These are phyloP conservation scores for Scolanthus callimorphus DNA, from an alignment of 92 coral and sea anemone species.

Conservation along the genomic window DNA sequence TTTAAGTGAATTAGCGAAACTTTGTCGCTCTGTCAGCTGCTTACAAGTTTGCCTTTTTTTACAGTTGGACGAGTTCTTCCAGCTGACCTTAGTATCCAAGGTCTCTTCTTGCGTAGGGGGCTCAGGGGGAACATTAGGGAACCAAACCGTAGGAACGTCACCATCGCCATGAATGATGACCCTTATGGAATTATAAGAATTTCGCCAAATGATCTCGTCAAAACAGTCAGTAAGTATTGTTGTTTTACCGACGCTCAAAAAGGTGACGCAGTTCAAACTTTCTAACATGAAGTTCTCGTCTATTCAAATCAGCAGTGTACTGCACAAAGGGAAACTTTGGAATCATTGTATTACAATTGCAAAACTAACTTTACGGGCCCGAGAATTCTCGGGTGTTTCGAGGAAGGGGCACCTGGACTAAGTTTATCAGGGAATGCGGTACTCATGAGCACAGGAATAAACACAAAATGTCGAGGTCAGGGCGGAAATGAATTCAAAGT, in stretches of 20 bases:
- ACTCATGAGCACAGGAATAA: background rate
- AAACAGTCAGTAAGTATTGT: slow-evolving; percentile 49
- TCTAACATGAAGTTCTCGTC: too few species aligned
- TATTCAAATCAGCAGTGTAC: too few species aligned
- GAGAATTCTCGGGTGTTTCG: too few species aligned
- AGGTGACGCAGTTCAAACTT: too few species aligned
- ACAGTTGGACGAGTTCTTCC: slow-evolving; percentile 68
- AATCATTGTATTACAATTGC: too few species aligned
- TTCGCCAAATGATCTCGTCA: slow-evolving; percentile 30
- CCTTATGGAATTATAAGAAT: slow-evolving; percentile 83
- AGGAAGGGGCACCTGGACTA: too few species aligned
- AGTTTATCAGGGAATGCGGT: background rate
- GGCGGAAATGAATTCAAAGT: background rate
- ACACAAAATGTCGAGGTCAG: background rate
- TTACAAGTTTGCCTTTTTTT: background rate
- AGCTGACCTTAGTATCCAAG: slow-evolving; percentile 32
- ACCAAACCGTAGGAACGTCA: slow-evolving; percentile 48
- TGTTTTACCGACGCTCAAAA: too few species aligned
- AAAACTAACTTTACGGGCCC: too few species aligned
- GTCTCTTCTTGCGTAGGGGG: slow-evolving; percentile 34
- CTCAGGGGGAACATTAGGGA: slow-evolving; percentile 72
- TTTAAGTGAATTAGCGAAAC: too few species aligned
- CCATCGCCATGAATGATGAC: slow-evolving; percentile 72
- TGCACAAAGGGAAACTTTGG: too few species aligned
- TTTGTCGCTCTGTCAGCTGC: background rate